Conservation (phyloP, 2,113 vertebrate species). For the Entelurus aequoreus region DNA sequence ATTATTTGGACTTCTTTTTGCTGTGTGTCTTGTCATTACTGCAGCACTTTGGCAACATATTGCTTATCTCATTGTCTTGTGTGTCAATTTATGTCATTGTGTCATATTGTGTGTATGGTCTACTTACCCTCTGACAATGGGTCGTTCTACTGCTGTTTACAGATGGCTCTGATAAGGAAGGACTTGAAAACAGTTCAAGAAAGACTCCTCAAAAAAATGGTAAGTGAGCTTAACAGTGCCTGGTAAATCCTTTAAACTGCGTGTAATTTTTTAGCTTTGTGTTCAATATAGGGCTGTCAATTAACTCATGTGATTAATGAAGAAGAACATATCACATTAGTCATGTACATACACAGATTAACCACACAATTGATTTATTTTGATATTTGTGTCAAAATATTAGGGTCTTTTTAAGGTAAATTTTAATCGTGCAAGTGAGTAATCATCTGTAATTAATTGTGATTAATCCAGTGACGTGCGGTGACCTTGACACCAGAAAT, state of each 20-base stretch:
- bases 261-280: not conserved
- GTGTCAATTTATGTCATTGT: constrained; percentile 17
- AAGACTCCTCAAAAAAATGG: constrained; percentile 70
- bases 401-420: no score
- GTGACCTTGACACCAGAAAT: no score
- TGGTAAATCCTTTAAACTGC: not conserved
- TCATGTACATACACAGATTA: no score
- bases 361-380: no score
- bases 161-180: constrained; percentile 72
- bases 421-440: no score
- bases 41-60: constrained; percentile 10
- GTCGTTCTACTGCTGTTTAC: constrained; percentile 38
- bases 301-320: no score
- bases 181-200: constrained; percentile 74
- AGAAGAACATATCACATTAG: no score
- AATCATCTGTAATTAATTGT: no score
- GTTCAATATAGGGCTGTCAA: no score
- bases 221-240: constrained; percentile 37
- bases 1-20: not conserved
- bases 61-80: constrained; percentile 18
- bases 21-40: constrained; percentile 1
- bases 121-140: constrained; percentile 1
- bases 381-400: no score
- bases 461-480: no score
- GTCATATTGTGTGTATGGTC: constrained; percentile 2